These are phyloP conservation scores for Hypena proboscidalis DNA, from an alignment of 2,888 invertebrate species.

Conservation along the genomic window DNA sequence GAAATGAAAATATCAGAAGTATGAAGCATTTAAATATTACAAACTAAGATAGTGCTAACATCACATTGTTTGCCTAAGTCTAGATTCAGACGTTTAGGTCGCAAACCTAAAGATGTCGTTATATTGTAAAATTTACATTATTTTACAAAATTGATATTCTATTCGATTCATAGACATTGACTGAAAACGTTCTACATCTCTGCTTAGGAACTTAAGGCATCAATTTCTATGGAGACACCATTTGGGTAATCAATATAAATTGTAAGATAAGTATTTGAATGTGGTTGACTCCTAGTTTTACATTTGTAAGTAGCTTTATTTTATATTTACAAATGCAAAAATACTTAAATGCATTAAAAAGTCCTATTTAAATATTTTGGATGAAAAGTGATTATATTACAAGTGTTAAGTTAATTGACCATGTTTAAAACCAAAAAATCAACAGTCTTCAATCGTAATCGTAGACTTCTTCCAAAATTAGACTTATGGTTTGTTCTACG, in stretches of 20 bases:
- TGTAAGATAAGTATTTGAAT: no score
- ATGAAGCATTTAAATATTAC: conserved; percentile 53
- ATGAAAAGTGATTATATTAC: no score
- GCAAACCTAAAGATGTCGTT: conserved; percentile 39
- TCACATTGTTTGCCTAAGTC: conserved; percentile 61
- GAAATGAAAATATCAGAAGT: conserved; percentile 22
- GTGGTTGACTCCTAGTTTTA: no score
- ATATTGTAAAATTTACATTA: conserved; percentile 24
- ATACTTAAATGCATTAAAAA: no score
- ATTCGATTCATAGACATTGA: conserved; percentile 32
- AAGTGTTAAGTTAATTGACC: no score
- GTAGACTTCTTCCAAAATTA: no score
- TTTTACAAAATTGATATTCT: conserved; percentile 27
- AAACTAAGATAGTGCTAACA: conserved; percentile 58
- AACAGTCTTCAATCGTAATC: no score
- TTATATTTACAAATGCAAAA: conserved; percentile 4
- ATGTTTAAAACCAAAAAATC: no score
- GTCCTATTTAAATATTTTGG: no score
- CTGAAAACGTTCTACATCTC: conserved; percentile 41
- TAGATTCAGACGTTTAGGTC: conserved; percentile 44
- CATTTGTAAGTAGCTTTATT: no score
- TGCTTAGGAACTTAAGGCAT: conserved; percentile 43
- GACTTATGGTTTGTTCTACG: no score
- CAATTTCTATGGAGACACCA: conserved; percentile 24
- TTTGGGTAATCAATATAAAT: conserved; percentile 15